Base-by-base conservation (phyloP, 2,113 vertebrate genomes). In the Marmota flaviventris region DNA sequence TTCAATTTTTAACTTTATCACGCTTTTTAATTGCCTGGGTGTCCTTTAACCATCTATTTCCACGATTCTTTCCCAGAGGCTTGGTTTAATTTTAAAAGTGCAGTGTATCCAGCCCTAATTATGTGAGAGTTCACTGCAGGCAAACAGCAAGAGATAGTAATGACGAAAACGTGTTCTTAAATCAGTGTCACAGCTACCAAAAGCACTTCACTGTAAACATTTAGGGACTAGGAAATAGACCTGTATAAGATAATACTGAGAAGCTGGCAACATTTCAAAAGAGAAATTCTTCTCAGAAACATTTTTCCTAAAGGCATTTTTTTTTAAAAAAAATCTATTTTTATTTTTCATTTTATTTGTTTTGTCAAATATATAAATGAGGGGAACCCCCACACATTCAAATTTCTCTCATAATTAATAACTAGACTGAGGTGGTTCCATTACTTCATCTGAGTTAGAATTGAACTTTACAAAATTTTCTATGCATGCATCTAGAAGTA, bases 61-160 rank as follows among this genome's bases (percentile, higher is more conserved):
- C 97, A 97, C 78, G 79, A 98, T 98, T 98, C 98, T 98, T 98
- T 98, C 98, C 98, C 98, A 98, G 97, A 98, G 98, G 98, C 98
- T 98, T 98, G 97, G 98, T 98, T 99, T 99, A 98, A 98, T 98
- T 99, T 99, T 98, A 98, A 98, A 98, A 98, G 96, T 90, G 24
- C 93, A 84, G 96, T 98, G 94, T 98, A 94, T 98, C 98, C 94
- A 98, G 98, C 97, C 98, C 98, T 98, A 99, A 98, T 99, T 99
- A 98, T 98, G 98, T 92, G 97, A 98, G 97, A 89, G 84, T 91
- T 98, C 13, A 70, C 98, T 98, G 97, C 97, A 98, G 98, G 97
- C 98, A 97, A 97, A 96, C 88, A 98, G 97, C 91, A 98, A 98
- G 98, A 97, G 97, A 98, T 91, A 96, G 94, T 97, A 98, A 98